Conservation (phyloP, 2,888 invertebrate genomes). For the Eurois occulta region DNA sequence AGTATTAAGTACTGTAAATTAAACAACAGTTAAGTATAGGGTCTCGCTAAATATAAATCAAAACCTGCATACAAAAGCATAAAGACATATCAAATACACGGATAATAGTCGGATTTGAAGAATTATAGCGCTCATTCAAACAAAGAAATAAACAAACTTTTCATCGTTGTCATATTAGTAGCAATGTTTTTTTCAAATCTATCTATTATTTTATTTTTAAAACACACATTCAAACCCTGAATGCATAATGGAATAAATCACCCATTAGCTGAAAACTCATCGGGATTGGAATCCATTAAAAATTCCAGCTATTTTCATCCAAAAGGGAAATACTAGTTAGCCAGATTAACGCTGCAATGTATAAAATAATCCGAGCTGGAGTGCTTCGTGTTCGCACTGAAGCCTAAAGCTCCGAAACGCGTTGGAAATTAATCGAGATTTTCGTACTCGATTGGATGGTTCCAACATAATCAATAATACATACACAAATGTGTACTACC, state of each 20-base stretch:
- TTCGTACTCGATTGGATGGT: constrained; percentile 14
- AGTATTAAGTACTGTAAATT: neutral
- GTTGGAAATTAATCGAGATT: constrained; percentile 49
- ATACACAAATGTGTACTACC: neutral
- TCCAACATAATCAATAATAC: constrained; percentile 3
- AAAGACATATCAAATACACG: no score
- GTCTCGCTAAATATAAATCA: neutral
- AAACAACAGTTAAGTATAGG: neutral
- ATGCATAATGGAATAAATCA: neutral
- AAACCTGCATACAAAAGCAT: no score
- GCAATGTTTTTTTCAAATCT: neutral
- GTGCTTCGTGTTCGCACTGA: constrained; percentile 29
- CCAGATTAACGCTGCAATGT: constrained; percentile 47
- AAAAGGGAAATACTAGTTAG: constrained; percentile 47
- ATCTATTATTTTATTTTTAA: neutral
- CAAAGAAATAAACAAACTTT: neutral
- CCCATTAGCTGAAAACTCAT: constrained; percentile 23
- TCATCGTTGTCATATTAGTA: neutral
- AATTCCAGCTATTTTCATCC: constrained; percentile 38
- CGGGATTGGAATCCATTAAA: constrained; percentile 28
- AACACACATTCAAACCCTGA: neutral
- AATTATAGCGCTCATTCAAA: neutral
- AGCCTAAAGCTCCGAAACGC: constrained; percentile 34
- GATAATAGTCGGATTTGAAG: neutral
- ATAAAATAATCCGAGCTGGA: constrained; percentile 46